Base-by-base conservation (phyloP, 2,797 vertebrate genomes). In the Lutjanus argentimaculatus region DNA sequence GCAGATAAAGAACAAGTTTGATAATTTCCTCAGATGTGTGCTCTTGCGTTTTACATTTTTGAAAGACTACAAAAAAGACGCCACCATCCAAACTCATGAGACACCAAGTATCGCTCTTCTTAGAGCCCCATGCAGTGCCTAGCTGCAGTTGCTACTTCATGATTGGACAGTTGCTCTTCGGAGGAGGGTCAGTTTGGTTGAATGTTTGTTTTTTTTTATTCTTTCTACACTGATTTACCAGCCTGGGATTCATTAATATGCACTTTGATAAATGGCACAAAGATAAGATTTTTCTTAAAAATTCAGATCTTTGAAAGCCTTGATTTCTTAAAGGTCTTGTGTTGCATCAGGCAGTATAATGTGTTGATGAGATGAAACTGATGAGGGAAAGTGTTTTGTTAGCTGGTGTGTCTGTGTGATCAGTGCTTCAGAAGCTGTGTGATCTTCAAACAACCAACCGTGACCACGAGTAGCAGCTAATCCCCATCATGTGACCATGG, bases 401-500 rank as follows among this genome's bases (percentile, higher is more conserved):
- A 69, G 53, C 49, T 79, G 72, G 63, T 84, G 68, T 87, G 58
- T 86, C 84, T 89, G 78, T 85, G 77, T 80, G 85, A 86, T 89
- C 66, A 80, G 65, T 19, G 55, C 75, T 78, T 85, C 84, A 79
- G 48, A 85, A 74, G 80, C 82, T 72, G 79, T 90, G 77, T 88
- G 85, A 93, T 93, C 90, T 86, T 93, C 82, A 91, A 85, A 90
- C 84, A 89, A 73, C 69, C 75, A 65, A 67, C 86, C 70, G 2
- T 89, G 91, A 89, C 89, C 88, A 80, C 53, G 76, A 91, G 85
- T 40, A 78, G 82, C 5, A 16, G 86, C 89, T 91, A 89, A 92
- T 92, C 90, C 83, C 77, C 82, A 69, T 87, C 92, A 89, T 92
- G 90, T 93, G 91, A 93, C 89, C 86, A n/a, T 72, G 65, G 67